Percentiles rank a stretch among this genome's conserved stretches.
Conservation (phyloP, 35 echinoderm and acorn worm species). For the Nesometra sesokonis region DNA sequence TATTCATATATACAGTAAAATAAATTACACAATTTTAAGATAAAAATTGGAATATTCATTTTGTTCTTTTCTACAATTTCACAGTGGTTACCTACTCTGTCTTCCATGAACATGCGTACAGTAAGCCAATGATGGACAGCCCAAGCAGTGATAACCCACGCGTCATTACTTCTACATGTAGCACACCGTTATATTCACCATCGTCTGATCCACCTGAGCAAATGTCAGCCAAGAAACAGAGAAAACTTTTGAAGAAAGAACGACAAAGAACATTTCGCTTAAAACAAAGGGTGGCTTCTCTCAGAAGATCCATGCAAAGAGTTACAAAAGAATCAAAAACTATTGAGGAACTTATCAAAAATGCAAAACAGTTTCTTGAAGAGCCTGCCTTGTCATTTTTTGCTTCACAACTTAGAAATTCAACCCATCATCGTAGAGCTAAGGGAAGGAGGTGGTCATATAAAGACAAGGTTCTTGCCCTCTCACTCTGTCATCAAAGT, state of each 20-base stretch:
- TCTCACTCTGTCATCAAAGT: constrained; percentile 51
- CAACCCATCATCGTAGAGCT: not conserved
- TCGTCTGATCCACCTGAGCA: too few species aligned
- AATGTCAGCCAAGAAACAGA: constrained; percentile 2
- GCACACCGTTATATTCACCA: too few species aligned
- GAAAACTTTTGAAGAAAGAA: constrained; percentile 3
- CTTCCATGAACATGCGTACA: too few species aligned
- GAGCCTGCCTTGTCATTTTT: constrained; percentile 24
- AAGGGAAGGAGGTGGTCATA: constrained; percentile 34
- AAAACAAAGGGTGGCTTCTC: not conserved
- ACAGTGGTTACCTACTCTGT: too few species aligned
- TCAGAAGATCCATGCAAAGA: not conserved
- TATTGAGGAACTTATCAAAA: not conserved
- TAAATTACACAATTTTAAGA: too few species aligned
- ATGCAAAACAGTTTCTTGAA: not conserved
- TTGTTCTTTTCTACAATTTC: too few species aligned
- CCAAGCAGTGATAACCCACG: too few species aligned
- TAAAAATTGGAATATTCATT: too few species aligned
- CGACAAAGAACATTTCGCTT: not conserved
- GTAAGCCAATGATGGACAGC: too few species aligned
- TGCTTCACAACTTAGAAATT: constrained; percentile 24
- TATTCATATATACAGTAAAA: too few species aligned
- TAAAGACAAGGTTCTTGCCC: constrained; percentile 23
- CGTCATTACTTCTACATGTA: too few species aligned
- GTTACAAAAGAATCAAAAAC: too few species aligned